Evolutionary conservation across 2,797 vertebrate genomes (phyloP), one percentile per base, ranked within the genome.

Genomic region (Eleutherodactylus coqui): DNA sequence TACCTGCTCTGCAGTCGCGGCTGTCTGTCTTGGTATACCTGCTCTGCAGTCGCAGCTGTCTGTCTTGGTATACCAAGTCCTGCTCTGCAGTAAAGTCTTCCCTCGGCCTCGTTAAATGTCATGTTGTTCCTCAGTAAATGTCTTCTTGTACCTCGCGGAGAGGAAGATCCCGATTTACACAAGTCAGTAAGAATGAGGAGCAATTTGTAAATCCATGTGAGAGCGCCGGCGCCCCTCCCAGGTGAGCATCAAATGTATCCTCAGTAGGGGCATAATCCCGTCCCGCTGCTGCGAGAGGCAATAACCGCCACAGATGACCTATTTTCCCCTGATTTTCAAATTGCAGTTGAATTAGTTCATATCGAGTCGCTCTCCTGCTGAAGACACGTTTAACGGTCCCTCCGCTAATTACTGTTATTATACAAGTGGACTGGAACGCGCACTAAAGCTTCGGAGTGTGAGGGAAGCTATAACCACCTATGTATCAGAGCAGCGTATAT

Each of bases 281-380:
- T 51, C 29, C 70, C 67, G 49, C 36, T 36, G 58, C 45, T 82
- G n/a, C 49, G 69, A 76, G 70, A 82, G 58, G 72, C 72, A 69
- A 69, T 82, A 82, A 82, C 77, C 69, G 43, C 53, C 79, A 77
- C 85, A 82, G 70, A 29, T 82, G 85, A 86, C 85, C 85, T 86
- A 86, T 69, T 86, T 86, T 82, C 79, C 70, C 85, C 64, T 19
- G 58, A 69, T 86, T 86, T 82, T 64, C 60, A 51, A 75, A 82
- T 76, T 55, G 85, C 58, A 72, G 80, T 87, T 87, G 62, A 79
- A 82, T 83, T 38, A 87, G 79, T 75, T 86, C 58, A 82, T 75
- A 86, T 36, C 19, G 75, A 87, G 79, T 14, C 21, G 32, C 51
- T 47, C 70, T 55, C 69, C 64, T 41, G 47, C 24, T 36, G 21